Base-by-base conservation (phyloP, 1,140 invertebrate genomes). In the Drosophila nebulosa region DNA sequence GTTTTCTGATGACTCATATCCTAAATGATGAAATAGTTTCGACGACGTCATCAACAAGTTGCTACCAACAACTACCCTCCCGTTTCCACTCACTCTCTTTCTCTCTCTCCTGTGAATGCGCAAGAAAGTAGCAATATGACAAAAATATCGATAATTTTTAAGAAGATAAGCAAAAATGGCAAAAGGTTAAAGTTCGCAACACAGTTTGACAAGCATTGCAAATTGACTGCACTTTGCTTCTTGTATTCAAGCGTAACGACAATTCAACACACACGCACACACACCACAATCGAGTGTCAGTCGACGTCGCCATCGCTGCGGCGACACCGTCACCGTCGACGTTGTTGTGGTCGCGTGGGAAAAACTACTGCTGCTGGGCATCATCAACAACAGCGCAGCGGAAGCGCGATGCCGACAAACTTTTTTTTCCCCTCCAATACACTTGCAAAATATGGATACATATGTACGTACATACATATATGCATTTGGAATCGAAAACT, bases 1-100 rank as follows among this genome's bases (percentile, higher is more conserved):
- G 14, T 42, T 42, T 42, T 18, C 39, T 74, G 70, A 74, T 74
- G 71, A 74, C 71, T 74, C 71, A 74, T 64, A 74, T 74, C 70
- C 70, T 74, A 64, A 56, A 67, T 67, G 71, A 74, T 74, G 70
- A 74, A 61, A 74, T 39, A 46, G 39, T 46, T 21, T 10, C 18
- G 18, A 21, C 39, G 6, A 46, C 39, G 39, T 46, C 39, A 46
- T 46, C 39, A 46, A 46, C 39, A 46, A 21, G 39, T 46, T 46
- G 16, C 16, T 16, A 46, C 14, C 12, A 36, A n/a, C n/a, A 36
- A 36, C 4, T 36, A 35, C 9, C 24, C 24, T n/a, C n/a, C n/a
- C n/a, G n/a, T n/a, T n/a, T n/a, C n/a, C n/a, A n/a, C n/a, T n/a
- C n/a, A n/a, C n/a, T n/a, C n/a, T n/a, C n/a, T n/a, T n/a, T n/a